Evolutionary conservation across 2,113 vertebrate species (phyloP).

Genomic region (Elaphurus davidianus): DNA sequence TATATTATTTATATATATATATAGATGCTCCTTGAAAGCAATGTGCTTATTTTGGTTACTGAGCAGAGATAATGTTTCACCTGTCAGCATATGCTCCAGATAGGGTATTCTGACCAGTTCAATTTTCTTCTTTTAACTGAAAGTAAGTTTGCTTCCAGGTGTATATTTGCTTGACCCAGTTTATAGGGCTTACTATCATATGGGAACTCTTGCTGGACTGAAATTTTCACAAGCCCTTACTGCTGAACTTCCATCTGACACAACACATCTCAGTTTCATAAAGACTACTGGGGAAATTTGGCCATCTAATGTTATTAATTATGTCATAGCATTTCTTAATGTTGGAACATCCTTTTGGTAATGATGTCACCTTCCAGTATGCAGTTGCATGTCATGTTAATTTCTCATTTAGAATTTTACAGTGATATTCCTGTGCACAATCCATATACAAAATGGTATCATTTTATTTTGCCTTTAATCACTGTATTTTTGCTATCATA

Average conservation of each 20-base stretch:
- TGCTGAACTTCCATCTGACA: background rate
- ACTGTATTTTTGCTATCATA: background rate
- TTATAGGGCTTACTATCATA: background rate
- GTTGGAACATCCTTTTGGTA: background rate
- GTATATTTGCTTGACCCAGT: background rate
- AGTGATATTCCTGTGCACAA: background rate
- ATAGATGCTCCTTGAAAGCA: background rate
- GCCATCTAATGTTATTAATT: background rate
- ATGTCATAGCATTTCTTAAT: background rate
- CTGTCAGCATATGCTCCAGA: background rate
- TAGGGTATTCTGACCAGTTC: background rate
- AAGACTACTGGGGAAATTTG: background rate
- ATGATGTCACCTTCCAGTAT: background rate
- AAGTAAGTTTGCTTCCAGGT: background rate
- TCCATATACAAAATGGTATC: background rate
- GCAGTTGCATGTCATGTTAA: background rate
- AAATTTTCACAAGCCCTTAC: background rate
- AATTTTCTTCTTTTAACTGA: background rate
- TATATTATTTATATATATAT: background rate
- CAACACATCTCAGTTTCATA: background rate
- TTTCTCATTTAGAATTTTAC: background rate
- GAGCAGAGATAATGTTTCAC: background rate
- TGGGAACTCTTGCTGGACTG: rapidly evolving
- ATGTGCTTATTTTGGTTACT: background rate
- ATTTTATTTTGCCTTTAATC: background rate